phyloP scores from a whole-genome alignment of 2,888 invertebrate genomes.

The Anthoptus insignis region DNA sequence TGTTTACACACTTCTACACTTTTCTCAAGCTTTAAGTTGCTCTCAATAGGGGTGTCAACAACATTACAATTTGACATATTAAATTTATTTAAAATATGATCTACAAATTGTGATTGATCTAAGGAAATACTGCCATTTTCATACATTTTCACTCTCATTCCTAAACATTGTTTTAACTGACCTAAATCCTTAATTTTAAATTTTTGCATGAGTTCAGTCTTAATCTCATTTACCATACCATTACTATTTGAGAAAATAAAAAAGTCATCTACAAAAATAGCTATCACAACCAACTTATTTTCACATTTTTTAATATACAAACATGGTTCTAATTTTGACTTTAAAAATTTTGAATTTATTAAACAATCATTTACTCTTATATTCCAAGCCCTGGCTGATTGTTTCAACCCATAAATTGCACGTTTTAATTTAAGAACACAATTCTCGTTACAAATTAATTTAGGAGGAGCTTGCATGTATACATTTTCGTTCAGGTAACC shows the following conservation, averaged over 20 bases:
- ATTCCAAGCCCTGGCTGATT: background rate
- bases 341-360: background rate
- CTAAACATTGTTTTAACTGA: conserved; percentile 44
- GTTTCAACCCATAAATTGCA: background rate
- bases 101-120: conserved; percentile 41
- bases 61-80: conserved; percentile 37
- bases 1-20: conserved; percentile 43
- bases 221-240: no score
- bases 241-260: background rate
- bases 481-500: background rate
- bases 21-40: conserved; percentile 34
- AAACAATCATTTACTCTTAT: background rate
- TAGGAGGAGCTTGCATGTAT: background rate
- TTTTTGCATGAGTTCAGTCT: no score
- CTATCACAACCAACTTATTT: background rate
- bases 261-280: background rate
- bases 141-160: no score
- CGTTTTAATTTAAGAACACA: background rate
- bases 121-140: conserved; percentile 17
- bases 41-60: conserved; percentile 44
- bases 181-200: conserved; percentile 47
- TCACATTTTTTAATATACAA: background rate
- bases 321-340: background rate
- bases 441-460: background rate
- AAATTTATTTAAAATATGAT: conserved; percentile 39